Percentiles rank a stretch among this genome's conserved stretches.
Evolutionary conservation across 2,888 invertebrate species (phyloP).

Genomic region (Epinotia ramella): DNA sequence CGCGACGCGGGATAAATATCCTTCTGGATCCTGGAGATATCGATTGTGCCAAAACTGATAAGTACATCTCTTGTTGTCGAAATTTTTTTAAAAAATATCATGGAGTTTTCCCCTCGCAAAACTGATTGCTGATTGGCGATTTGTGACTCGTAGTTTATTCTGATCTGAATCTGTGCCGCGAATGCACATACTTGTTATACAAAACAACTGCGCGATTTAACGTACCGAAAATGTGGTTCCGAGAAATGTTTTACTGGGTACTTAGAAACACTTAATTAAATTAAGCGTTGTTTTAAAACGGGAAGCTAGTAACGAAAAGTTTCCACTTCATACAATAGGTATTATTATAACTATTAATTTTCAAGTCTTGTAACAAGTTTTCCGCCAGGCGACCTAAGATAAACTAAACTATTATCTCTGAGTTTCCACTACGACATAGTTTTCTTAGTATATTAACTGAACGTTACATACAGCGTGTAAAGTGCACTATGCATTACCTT

Average conservation of each 20-base stretch:
- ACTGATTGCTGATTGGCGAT: no score
- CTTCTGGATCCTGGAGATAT: no score
- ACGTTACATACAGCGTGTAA: slow-evolving; percentile 7
- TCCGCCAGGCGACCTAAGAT: not conserved
- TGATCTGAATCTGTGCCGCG: no score
- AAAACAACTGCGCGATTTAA: no score
- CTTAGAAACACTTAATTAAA: not conserved
- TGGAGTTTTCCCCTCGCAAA: no score
- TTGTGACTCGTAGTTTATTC: no score
- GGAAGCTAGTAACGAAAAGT: not conserved
- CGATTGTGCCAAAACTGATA: no score
- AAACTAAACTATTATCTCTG: slow-evolving; percentile 14
- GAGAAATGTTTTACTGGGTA: not conserved
- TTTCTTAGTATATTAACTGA: slow-evolving; percentile 18
- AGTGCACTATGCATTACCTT: slow-evolving; percentile 4
- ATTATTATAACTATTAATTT: slow-evolving; percentile 18
- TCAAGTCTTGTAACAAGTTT: slow-evolving; percentile 16
- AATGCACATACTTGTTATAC: no score
- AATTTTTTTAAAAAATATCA: no score
- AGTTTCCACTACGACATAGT: slow-evolving; percentile 15
- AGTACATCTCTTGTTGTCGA: no score
- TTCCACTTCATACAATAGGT: slow-evolving; percentile 10
- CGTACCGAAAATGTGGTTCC: not conserved
- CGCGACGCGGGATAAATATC: no score
- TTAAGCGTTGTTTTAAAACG: not conserved